These are phyloP conservation scores for Phaetusa simplex DNA, from an alignment of 2,113 vertebrate genomes.

Conservation along the genomic window DNA sequence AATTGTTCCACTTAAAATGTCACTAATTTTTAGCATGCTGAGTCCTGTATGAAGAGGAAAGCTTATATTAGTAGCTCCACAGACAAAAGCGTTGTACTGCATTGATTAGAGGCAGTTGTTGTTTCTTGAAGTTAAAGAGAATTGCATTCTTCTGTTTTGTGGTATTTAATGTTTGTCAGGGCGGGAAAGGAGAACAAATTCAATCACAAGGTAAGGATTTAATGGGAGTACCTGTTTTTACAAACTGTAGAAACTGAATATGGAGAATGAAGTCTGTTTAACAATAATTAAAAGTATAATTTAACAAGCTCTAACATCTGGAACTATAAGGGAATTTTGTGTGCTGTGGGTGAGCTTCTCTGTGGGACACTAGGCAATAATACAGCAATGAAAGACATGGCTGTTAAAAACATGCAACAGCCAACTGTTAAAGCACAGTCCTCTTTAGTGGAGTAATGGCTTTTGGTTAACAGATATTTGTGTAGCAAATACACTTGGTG, in stretches of 20 bases:
- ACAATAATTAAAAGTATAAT: background rate
- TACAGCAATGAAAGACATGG: background rate
- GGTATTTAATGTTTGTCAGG: background rate
- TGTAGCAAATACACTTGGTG: background rate
- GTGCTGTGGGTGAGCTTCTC: background rate
- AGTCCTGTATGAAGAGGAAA: background rate
- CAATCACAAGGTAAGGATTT: background rate
- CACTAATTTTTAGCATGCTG: slow-evolving; percentile 40
- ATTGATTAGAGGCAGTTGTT: background rate
- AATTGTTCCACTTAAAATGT: slow-evolving; percentile 54
- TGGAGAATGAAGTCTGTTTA: background rate
- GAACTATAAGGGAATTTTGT: background rate
- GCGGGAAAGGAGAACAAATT: background rate
- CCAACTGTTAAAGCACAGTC: background rate
- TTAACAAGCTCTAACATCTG: background rate
- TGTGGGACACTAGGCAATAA: background rate
- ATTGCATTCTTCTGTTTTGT: background rate
- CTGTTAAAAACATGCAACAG: background rate
- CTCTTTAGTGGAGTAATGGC: background rate
- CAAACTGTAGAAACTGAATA: background rate
- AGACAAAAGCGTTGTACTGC: background rate
- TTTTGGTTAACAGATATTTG: background rate
- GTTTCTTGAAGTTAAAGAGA: background rate
- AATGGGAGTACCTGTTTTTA: background rate
- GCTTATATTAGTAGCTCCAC: background rate